Conservation (phyloP, 2,888 invertebrate species). For the Nemurella pictetii region DNA sequence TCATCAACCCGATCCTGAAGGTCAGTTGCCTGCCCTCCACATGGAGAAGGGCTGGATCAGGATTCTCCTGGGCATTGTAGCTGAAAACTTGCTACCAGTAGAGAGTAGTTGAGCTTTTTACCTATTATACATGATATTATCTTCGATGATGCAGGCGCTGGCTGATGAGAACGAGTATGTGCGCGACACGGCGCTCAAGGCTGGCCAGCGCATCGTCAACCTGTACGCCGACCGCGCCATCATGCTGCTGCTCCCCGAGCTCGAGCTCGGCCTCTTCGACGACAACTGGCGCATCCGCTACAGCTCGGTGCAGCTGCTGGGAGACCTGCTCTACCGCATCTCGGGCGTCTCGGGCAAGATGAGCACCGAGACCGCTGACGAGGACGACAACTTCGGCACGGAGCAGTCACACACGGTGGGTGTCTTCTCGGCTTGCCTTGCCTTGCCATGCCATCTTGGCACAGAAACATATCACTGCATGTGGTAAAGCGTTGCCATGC, state of each 20-base stretch:
- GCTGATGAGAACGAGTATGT: conserved; percentile 99
- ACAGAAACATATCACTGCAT: too few species aligned
- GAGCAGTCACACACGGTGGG: conserved; percentile 78
- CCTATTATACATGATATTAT: background rate
- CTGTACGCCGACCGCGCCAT: conserved; percentile 96
- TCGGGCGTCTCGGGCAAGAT: conserved; percentile 98
- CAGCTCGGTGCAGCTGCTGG: conserved; percentile 92
- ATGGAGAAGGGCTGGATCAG: too few species aligned
- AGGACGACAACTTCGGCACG: conserved; percentile 99
- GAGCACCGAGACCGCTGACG: conserved; percentile 97
- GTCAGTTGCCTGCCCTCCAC: too few species aligned
- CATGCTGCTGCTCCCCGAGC: conserved; percentile 85
- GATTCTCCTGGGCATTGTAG: too few species aligned
- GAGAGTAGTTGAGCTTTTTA: too few species aligned
- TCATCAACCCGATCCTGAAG: conserved; percentile 95
- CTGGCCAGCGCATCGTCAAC: conserved; percentile 88
- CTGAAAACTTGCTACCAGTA: too few species aligned
- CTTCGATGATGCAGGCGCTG: conserved; percentile 63
- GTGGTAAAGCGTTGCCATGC: too few species aligned
- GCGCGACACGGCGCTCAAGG: conserved; percentile 89
- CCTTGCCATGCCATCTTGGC: too few species aligned
- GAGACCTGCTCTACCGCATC: conserved; percentile 93
- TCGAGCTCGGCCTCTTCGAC: conserved; percentile 93
- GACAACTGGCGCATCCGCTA: conserved; percentile 97
- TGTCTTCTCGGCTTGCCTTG: too few species aligned